These are phyloP conservation scores for Merops nubicus DNA, from an alignment of 2,113 vertebrate genomes.

Conservation along the genomic window DNA sequence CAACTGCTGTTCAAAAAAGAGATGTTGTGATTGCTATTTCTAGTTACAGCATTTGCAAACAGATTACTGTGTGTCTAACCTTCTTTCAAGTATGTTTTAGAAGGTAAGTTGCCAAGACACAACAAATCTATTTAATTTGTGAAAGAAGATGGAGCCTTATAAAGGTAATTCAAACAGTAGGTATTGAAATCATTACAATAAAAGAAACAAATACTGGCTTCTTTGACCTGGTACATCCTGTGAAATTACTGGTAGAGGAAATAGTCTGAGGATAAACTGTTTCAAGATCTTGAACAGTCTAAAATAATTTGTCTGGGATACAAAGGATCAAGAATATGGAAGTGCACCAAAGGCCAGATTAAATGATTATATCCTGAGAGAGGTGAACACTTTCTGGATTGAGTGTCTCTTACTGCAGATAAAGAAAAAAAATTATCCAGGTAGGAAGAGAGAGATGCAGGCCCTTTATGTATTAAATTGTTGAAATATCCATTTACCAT, in stretches of 20 bases:
- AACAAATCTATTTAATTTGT: background rate
- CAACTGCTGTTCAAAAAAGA: background rate
- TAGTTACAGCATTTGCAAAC: slow-evolving; percentile 18
- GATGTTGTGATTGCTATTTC: background rate
- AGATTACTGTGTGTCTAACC: background rate
- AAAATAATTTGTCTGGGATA: background rate
- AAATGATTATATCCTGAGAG: background rate
- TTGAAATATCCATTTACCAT: background rate
- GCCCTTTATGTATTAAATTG: background rate
- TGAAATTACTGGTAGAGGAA: background rate
- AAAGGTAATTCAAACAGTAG: background rate
- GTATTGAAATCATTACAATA: background rate
- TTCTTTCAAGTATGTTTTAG: background rate
- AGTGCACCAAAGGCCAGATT: background rate
- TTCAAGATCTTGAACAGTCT: background rate
- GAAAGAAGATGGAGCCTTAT: background rate
- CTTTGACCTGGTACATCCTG: background rate
- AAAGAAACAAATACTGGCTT: background rate
- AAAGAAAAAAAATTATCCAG: background rate
- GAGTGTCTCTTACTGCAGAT: background rate
- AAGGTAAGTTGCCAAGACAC: background rate
- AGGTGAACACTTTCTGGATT: background rate
- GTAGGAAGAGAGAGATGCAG: background rate
- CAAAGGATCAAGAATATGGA: background rate
- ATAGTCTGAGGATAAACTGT: background rate